phyloP scores from a whole-genome alignment of 2,797 vertebrate genomes.

The Microchirus variegatus region DNA sequence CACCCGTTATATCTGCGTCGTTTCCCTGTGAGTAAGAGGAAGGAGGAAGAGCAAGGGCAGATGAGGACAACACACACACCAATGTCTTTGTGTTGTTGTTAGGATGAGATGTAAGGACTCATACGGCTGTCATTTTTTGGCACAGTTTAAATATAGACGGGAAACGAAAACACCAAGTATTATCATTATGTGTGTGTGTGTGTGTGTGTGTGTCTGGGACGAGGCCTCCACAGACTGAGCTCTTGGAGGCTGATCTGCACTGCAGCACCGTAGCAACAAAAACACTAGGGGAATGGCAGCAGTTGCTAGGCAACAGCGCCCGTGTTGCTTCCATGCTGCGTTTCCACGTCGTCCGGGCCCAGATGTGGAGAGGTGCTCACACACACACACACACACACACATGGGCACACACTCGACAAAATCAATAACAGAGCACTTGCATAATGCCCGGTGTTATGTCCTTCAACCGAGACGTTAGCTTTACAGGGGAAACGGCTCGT shows the following conservation, averaged over 20 bases:
- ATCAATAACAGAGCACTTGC: slow-evolving; percentile 46
- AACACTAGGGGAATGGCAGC: slow-evolving; percentile 79
- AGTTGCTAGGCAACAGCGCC: slow-evolving; percentile 84
- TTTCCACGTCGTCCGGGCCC: slow-evolving; percentile 73
- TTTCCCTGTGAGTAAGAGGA: slow-evolving; percentile 68
- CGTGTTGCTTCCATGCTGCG: slow-evolving; percentile 76
- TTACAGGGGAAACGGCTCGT: slow-evolving; percentile 15
- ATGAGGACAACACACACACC: not conserved
- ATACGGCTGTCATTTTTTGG: not conserved
- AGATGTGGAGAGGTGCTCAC: slow-evolving; percentile 67
- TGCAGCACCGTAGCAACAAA: slow-evolving; percentile 82
- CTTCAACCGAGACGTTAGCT: slow-evolving; percentile 40
- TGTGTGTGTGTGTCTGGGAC: slow-evolving; percentile 59
- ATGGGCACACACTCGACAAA: slow-evolving; percentile 22
- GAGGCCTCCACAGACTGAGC: slow-evolving; percentile 70
- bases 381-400: slow-evolving; percentile 7
- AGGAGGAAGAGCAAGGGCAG: not conserved
- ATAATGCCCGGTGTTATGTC: slow-evolving; percentile 40
- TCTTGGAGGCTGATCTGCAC: slow-evolving; percentile 79
- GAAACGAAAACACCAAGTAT: slow-evolving; percentile 11
- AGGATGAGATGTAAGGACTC: not conserved
- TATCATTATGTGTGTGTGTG: slow-evolving; percentile 15
- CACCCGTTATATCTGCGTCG: slow-evolving; percentile 68
- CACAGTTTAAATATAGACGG: slow-evolving; percentile 8
- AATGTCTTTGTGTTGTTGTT: not conserved